These are phyloP conservation scores for Enteromius thamalakanensis DNA, from an alignment of 2,797 vertebrate genomes.

Conservation along the genomic window DNA sequence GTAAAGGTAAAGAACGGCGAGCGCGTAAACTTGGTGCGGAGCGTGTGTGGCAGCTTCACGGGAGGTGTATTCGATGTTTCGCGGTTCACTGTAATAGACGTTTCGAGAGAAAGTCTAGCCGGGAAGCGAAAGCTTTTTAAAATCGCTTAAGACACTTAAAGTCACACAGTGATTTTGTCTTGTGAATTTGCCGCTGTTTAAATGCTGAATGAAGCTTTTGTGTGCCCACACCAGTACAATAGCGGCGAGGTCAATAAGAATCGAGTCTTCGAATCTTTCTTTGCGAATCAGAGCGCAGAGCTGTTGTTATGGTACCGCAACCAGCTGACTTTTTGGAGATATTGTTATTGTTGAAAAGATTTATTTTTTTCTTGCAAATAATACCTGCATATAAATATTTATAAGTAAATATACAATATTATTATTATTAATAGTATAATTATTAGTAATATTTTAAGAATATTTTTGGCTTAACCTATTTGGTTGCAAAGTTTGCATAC, in stretches of 20 bases:
- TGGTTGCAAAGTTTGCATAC: not conserved
- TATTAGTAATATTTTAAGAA: not conserved
- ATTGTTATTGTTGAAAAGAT: not conserved
- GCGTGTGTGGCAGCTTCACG: slow-evolving; percentile 44
- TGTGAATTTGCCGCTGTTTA: slow-evolving; percentile 3
- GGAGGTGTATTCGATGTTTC: slow-evolving; percentile 53
- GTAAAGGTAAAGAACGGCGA: slow-evolving; percentile 58
- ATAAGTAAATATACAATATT: not conserved
- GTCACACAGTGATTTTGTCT: not conserved
- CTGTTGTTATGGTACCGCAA: not conserved
- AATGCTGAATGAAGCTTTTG: slow-evolving; percentile 43
- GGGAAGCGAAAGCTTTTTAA: not conserved
- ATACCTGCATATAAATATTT: not conserved
- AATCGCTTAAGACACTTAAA: not conserved
- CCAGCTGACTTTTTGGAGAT: not conserved
- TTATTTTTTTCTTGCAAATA: not conserved
- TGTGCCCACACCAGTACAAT: slow-evolving; percentile 49
- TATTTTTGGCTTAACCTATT: not conserved
- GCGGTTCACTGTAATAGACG: slow-evolving; percentile 14
- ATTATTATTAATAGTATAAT: not conserved
- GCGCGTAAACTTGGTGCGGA: slow-evolving; percentile 52
- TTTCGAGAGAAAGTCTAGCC: not conserved
- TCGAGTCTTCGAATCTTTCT: slow-evolving; percentile 24
- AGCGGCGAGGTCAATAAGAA: slow-evolving; percentile 19
- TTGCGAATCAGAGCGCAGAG: not conserved